Evolutionary conservation across 2,888 invertebrate genomes (phyloP), one percentile per base, ranked within the genome.

Genomic region (Eledona agricola): DNA sequence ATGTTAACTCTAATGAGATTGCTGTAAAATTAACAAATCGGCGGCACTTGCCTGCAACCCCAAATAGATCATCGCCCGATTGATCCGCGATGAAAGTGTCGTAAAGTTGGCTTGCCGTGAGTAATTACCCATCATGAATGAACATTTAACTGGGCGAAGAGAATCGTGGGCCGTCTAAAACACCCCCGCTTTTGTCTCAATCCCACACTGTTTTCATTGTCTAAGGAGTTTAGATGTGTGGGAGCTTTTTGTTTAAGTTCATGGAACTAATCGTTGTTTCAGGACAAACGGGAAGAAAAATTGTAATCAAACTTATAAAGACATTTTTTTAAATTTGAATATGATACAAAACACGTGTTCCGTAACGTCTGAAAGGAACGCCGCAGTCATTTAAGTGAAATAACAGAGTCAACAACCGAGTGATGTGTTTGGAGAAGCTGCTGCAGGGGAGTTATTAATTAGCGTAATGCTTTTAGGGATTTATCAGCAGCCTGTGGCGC

Each of bases 381-480:
- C 28, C 7, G 20, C 13, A 23, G 16, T 13, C 35, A 29, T 17
- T 40, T 28, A 42, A 42, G 22, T 22, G 25, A 16, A 37, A 51
- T 51, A 37, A 46, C 47, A 12, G 32, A 50, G 50, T 55, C 55
- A 55, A 55, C 50, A 55, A 50, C 55, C 50, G 50, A 20, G 10
- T 31, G 50, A 43, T 31, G 40, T 47, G 40, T 40, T 53, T 47
- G 35, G 29, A 40, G 37, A 23, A 54, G 35, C 43, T 38, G 19
- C 25, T 43, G 22, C 53, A 51, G 58, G 54, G 49, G 50, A 50
- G 54, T 60, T 63, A 60, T 62, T 64, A 62, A 64, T 64, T 64
- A 62, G 58, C 46, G 54, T 60, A 62, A 60, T 62, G 62, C 60
- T 57, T 62, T 62, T 57, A 59, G 60, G 55, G 58, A 62, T 60